These are phyloP conservation scores for Conus ventricosus DNA, from an alignment of 1,140 invertebrate genomes.

Conservation along the genomic window DNA sequence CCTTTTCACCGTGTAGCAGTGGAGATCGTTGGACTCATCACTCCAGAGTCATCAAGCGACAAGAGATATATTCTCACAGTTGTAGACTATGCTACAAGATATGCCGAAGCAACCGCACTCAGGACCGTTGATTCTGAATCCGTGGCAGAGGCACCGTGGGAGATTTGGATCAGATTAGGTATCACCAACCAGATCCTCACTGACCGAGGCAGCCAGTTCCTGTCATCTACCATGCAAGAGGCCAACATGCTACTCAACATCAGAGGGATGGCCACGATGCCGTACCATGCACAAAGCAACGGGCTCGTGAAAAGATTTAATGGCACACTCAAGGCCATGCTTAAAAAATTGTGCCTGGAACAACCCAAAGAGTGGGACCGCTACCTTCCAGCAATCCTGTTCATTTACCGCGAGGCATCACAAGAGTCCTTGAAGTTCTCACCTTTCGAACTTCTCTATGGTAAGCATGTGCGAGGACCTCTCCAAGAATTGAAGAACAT, in stretches of 20 bases:
- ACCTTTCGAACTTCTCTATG: constrained; percentile 24
- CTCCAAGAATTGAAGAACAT: constrained; percentile 48
- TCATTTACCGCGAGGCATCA: constrained; percentile 34
- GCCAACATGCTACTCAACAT: constrained; percentile 39
- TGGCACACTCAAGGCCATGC: constrained; percentile 58
- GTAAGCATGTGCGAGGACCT: constrained; percentile 26
- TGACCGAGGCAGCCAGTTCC: constrained; percentile 53
- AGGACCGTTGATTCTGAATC: constrained; percentile 40
- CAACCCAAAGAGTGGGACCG: constrained; percentile 59
- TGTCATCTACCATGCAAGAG: constrained; percentile 38
- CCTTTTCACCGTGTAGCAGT: constrained; percentile 56
- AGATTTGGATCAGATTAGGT: constrained; percentile 71
- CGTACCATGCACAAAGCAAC: constrained; percentile 51
- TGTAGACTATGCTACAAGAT: constrained; percentile 54
- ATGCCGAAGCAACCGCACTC: constrained; percentile 51
- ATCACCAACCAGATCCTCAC: constrained; percentile 65
- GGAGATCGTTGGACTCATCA: constrained; percentile 46
- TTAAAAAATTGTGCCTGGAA: constrained; percentile 31
- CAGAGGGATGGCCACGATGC: constrained; percentile 42
- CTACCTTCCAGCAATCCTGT: constrained; percentile 44
- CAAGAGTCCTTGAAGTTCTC: constrained; percentile 38
- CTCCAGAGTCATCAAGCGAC: constrained; percentile 38
- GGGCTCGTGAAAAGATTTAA: constrained; percentile 63
- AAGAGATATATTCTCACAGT: constrained; percentile 48
- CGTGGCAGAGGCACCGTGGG: constrained; percentile 48